These are phyloP conservation scores for Penelope pileata DNA, from an alignment of 2,113 vertebrate genomes.

Conservation along the genomic window DNA sequence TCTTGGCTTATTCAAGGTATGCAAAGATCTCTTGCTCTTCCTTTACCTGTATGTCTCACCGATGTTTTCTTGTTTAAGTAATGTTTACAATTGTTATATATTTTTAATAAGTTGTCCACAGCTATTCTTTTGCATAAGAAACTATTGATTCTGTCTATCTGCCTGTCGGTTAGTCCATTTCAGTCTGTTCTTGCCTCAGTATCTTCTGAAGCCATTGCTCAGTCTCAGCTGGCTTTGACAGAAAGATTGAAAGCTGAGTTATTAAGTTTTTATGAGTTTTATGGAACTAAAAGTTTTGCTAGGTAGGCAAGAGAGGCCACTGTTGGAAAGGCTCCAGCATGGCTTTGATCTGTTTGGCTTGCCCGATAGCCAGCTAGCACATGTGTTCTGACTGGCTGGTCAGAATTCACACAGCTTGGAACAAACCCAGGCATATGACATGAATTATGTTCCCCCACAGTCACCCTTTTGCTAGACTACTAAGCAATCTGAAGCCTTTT, in stretches of 20 bases:
- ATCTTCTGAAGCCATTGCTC: not conserved
- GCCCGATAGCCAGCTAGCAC: not conserved
- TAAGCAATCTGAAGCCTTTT: conserved; percentile 45
- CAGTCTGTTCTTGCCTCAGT: not conserved
- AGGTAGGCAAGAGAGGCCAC: not conserved
- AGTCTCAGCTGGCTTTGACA: not conserved
- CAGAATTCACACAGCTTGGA: conserved; percentile 15
- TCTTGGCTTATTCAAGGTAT: not conserved
- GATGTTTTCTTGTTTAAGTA: not conserved
- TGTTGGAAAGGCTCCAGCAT: not conserved
- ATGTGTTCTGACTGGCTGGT: not conserved
- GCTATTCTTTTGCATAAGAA: not conserved
- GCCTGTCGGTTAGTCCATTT: not conserved
- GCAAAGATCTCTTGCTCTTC: not conserved
- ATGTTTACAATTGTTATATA: not conserved
- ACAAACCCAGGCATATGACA: conserved; percentile 8
- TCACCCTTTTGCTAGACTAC: conserved; percentile 36
- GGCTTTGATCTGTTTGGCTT: not conserved
- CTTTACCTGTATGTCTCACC: not conserved
- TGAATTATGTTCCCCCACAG: conserved; percentile 8
- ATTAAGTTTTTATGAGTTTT: not conserved
- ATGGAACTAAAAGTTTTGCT: not conserved
- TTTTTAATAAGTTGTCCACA: conserved; percentile 12
- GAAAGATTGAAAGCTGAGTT: not conserved
- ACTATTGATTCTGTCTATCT: not conserved